Conservation (phyloP, 2,113 vertebrate species). For the Labeo rohita region DNA sequence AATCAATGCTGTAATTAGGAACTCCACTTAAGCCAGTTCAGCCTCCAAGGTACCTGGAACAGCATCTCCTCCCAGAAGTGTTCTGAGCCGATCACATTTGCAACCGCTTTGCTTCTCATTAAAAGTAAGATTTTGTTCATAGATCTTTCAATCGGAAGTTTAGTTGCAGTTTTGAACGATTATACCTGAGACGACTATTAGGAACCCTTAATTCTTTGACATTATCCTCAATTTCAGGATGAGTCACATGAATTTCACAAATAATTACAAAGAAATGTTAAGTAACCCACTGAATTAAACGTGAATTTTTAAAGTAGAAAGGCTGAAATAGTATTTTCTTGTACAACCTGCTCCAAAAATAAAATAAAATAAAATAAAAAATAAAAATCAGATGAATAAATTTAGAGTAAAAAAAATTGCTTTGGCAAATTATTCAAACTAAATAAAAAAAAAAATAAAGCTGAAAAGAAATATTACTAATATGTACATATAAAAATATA, state of each 20-base stretch:
- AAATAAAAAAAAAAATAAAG: no score
- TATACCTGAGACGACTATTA: background rate
- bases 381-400: no score
- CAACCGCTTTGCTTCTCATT: slow-evolving; percentile 25
- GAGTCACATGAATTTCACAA: background rate
- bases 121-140: slow-evolving; percentile 11
- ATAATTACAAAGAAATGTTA: no score
- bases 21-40: slow-evolving; percentile 56
- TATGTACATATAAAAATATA: no score
- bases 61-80: slow-evolving; percentile 29
- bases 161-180: background rate
- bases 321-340: no score
- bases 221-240: background rate
- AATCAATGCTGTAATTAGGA: slow-evolving; percentile 71
- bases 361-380: no score
- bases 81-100: background rate
- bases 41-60: slow-evolving; percentile 54
- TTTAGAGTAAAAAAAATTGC: no score
- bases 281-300: no score
- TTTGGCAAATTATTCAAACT: no score
- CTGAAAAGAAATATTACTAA: no score
- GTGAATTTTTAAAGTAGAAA: no score
- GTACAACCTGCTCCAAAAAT: no score
- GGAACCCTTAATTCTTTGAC: background rate
- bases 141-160: slow-evolving; percentile 21